Evolutionary conservation across 2,888 invertebrate species (phyloP).

Genomic region (Hofmannophila pseudospretella): DNA sequence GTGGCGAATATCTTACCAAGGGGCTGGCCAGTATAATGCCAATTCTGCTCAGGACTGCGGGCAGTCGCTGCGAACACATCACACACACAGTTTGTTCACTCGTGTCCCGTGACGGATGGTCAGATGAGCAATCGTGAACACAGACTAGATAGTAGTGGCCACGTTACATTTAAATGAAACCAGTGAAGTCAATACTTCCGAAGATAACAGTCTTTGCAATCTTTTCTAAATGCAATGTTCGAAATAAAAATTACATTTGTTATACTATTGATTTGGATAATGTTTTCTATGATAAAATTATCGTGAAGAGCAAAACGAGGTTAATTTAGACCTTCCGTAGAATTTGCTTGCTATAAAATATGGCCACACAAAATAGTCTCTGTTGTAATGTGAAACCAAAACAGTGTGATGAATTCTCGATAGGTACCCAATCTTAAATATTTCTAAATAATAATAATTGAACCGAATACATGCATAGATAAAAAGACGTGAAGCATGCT

Average conservation of each 20-base stretch:
- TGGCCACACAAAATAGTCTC: constrained; percentile 73
- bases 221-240: constrained; percentile 50
- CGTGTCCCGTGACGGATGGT: constrained; percentile 74
- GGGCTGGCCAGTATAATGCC: constrained; percentile 97
- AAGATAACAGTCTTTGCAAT: constrained; percentile 59
- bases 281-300: too few species aligned
- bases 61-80: constrained; percentile 93
- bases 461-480: constrained; percentile 43
- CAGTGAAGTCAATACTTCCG: background rate
- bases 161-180: background rate
- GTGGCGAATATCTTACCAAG: constrained; percentile 87
- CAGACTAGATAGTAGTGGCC: constrained; percentile 55
- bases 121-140: constrained; percentile 66
- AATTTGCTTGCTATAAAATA: constrained; percentile 21
- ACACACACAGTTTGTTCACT: constrained; percentile 79
- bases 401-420: constrained; percentile 39
- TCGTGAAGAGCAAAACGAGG: constrained; percentile 14
- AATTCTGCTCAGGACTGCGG: constrained; percentile 97
- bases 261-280: too few species aligned
- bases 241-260: too few species aligned
- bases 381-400: constrained; percentile 29
- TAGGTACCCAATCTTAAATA: constrained; percentile 27
- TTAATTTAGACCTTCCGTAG: constrained; percentile 1
- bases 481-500: constrained; percentile 47
- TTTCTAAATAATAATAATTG: constrained; percentile 22